Conservation (phyloP, 2,888 invertebrate genomes). For the Synergus itoensis region DNA sequence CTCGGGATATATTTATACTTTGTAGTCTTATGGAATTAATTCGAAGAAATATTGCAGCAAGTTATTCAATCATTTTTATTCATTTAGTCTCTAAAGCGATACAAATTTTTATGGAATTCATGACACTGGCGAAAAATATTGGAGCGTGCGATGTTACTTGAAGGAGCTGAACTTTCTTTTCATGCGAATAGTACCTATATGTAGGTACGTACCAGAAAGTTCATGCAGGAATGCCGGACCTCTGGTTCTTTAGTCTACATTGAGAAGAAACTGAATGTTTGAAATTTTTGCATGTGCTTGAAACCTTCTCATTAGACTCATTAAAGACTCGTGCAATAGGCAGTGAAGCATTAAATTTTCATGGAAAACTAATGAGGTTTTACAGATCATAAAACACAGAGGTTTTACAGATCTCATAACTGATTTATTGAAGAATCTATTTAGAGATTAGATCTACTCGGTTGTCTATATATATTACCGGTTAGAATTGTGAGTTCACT, state of each 20-base stretch:
- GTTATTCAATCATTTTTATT: too few species aligned
- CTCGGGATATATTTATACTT: too few species aligned
- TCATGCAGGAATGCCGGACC: constrained; percentile 33
- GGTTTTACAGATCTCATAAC: background rate
- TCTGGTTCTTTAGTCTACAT: constrained; percentile 12
- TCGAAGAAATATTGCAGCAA: too few species aligned
- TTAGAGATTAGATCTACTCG: too few species aligned
- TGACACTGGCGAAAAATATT: background rate
- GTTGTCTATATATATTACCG: too few species aligned
- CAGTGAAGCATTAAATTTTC: constrained; percentile 8
- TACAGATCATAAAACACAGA: background rate
- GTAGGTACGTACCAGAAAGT: constrained; percentile 24
- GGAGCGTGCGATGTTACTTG: background rate
- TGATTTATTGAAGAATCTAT: background rate
- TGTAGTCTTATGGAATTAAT: too few species aligned
- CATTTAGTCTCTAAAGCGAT: background rate
- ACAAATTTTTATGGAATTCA: background rate
- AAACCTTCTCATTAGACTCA: constrained; percentile 25
- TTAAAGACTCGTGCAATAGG: background rate
- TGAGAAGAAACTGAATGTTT: constrained; percentile 8
- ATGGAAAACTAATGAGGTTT: background rate
- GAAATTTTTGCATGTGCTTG: constrained; percentile 36
- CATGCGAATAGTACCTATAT: constrained; percentile 25
- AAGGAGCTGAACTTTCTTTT: constrained; percentile 32
- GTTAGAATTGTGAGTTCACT: too few species aligned